phyloP scores from a whole-genome alignment of 2,797 vertebrate species.

The Peromyscus eremicus region DNA sequence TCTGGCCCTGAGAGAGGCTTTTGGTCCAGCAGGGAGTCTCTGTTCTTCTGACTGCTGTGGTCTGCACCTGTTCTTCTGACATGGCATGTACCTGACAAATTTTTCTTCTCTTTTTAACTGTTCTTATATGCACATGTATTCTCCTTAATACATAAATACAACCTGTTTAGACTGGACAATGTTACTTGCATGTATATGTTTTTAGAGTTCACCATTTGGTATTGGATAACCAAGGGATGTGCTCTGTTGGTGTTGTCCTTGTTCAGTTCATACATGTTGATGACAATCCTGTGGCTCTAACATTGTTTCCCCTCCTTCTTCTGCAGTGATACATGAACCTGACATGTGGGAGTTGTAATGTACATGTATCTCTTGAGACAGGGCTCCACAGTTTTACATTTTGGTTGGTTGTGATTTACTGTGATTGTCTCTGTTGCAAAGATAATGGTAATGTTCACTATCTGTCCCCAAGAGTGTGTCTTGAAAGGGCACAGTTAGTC shows the following conservation, averaged over 20 bases:
- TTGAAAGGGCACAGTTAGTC: neutral
- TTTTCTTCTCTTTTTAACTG: neutral
- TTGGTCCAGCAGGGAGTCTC: too few relatives aligned
- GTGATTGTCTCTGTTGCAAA: neutral
- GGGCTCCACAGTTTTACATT: neutral
- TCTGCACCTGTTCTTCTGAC: too few relatives aligned
- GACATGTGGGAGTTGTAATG: neutral
- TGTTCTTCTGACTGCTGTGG: too few relatives aligned
- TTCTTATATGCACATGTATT: too few relatives aligned
- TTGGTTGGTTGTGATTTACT: neutral
- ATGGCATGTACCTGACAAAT: neutral
- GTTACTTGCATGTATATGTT: neutral
- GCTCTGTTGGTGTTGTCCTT: neutral
- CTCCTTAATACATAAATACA: neutral
- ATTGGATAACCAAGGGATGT: neutral
- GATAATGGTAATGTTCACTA: neutral
- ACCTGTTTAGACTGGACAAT: neutral
- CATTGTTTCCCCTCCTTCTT: neutral
- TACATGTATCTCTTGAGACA: neutral
- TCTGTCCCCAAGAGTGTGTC: neutral
- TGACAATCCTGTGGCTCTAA: neutral
- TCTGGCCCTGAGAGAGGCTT: too few relatives aligned
- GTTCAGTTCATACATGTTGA: neutral
- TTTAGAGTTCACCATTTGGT: neutral
- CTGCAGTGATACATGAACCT: neutral